Percentiles rank a stretch among this genome's conserved stretches.
Conservation (phyloP, 2,888 invertebrate genomes). For the Andrena hattorfiana region DNA sequence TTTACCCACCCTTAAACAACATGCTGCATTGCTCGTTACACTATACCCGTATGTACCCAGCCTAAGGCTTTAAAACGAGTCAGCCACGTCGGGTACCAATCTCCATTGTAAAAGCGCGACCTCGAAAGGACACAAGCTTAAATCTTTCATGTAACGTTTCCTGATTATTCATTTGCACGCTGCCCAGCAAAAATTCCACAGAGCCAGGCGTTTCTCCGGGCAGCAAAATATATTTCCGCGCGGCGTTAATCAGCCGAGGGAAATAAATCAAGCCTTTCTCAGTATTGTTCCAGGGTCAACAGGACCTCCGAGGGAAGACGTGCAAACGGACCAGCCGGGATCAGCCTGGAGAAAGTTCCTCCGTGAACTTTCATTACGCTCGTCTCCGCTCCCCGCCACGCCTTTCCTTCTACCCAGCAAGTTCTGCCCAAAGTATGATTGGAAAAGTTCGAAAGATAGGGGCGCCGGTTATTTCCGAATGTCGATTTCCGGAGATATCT, state of each 20-base stretch:
- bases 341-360: slow-evolving; percentile 64
- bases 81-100: too few relatives aligned
- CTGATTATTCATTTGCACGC: slow-evolving; percentile 5
- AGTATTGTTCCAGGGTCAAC: slow-evolving; percentile 56
- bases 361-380: slow-evolving; percentile 78
- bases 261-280: slow-evolving; percentile 42
- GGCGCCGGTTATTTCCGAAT: slow-evolving; percentile 62
- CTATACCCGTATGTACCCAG: too few relatives aligned
- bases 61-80: too few relatives aligned
- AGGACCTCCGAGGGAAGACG: slow-evolving; percentile 29
- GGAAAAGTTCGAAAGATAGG: slow-evolving; percentile 77
- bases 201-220: background rate
- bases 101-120: background rate
- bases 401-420: slow-evolving; percentile 31
- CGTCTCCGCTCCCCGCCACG: slow-evolving; percentile 52
- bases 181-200: slow-evolving; percentile 8
- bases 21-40: too few relatives aligned
- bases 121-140: background rate
- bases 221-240: slow-evolving; percentile 33
- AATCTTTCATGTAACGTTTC: slow-evolving; percentile 20
- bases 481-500: slow-evolving; percentile 59
- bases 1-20: too few relatives aligned
- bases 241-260: slow-evolving; percentile 39
- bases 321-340: slow-evolving; percentile 54
- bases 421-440: slow-evolving; percentile 76